Conservation (phyloP, 2,888 invertebrate species). For the Plebejus melissa region DNA sequence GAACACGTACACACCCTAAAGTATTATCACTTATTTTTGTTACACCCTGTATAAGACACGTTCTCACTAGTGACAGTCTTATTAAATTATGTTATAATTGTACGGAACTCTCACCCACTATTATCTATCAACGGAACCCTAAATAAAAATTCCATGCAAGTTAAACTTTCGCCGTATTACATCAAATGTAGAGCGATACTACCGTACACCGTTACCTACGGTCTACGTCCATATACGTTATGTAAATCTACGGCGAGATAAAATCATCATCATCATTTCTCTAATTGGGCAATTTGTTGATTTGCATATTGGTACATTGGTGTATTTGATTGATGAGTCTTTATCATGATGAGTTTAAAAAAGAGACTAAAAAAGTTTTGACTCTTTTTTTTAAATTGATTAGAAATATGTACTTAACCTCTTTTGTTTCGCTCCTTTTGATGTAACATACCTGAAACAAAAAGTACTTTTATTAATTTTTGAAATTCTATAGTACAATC, state of each 20-base stretch:
- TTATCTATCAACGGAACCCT: background rate
- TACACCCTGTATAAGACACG: too few relatives aligned
- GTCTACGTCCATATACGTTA: background rate
- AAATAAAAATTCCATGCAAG: background rate
- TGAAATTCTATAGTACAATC: too few relatives aligned
- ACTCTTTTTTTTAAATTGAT: background rate
- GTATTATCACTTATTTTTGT: too few relatives aligned
- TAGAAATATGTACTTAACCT: too few relatives aligned
- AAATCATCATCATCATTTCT: background rate
- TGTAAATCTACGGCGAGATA: slow-evolving; percentile 9
- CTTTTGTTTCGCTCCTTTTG: background rate
- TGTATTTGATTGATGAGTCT: background rate
- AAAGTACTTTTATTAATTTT: background rate
- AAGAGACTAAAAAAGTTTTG: background rate
- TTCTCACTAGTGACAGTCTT: too few relatives aligned
- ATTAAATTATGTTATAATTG: background rate
- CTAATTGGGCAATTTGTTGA: background rate
- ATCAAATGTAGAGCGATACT: slow-evolving; percentile 7
- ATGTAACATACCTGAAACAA: background rate
- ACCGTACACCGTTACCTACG: background rate
- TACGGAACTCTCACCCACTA: background rate
- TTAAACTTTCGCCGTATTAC: slow-evolving; percentile 14
- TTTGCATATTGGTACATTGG: background rate
- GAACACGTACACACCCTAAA: too few relatives aligned
- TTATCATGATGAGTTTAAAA: background rate